These are phyloP conservation scores for Ciconia boyciana DNA, from an alignment of 2,113 vertebrate genomes.

Conservation along the genomic window DNA sequence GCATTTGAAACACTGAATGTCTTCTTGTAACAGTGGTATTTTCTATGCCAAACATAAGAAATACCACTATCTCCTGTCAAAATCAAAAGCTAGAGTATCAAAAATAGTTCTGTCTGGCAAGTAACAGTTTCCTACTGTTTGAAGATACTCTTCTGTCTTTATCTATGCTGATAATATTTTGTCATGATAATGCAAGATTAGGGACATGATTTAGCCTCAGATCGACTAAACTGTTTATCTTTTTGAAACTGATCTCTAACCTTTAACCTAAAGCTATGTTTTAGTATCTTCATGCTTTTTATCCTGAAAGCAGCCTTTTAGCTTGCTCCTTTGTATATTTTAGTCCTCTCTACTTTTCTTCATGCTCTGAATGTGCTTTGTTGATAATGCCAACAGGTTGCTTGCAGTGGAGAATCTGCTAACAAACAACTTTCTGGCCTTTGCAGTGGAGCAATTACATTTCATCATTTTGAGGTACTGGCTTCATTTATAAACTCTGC, in stretches of 20 bases:
- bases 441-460: slow-evolving; percentile 69
- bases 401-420: slow-evolving; percentile 73
- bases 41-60: background rate
- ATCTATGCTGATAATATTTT: background rate
- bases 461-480: slow-evolving; percentile 74
- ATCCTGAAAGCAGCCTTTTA: background rate
- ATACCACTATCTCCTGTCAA: background rate
- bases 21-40: background rate
- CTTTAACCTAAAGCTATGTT: background rate
- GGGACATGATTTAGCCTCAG: background rate
- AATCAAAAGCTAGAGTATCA: background rate
- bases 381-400: slow-evolving; percentile 74
- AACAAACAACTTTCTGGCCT: slow-evolving; percentile 68
- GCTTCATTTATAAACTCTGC: slow-evolving; percentile 12
- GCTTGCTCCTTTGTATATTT: background rate
- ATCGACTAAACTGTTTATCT: background rate
- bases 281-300: background rate
- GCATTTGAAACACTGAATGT: background rate
- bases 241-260: background rate
- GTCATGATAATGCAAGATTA: background rate
- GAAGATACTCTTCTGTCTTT: background rate
- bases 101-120: background rate
- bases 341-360: background rate
- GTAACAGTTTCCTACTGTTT: background rate
- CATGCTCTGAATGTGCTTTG: background rate